Evolutionary conservation across 2,797 vertebrate genomes (phyloP).

Genomic region (Sebastes variabilis): DNA sequence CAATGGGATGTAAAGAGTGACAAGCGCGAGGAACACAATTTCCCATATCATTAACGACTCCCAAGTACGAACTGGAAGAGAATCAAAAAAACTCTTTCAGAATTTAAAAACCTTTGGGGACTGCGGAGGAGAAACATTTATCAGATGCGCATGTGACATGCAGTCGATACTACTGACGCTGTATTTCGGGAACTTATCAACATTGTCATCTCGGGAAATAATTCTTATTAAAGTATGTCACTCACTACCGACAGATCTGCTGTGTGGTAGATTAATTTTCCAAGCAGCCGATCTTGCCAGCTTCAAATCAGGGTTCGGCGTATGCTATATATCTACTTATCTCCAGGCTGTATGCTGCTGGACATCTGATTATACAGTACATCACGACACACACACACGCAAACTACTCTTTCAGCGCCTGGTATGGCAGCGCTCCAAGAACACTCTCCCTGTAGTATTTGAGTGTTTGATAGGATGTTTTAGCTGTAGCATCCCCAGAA

Average conservation of each 20-base stretch:
- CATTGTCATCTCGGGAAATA: slow-evolving; percentile 58
- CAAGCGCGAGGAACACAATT: slow-evolving; percentile 65
- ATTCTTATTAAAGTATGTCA: slow-evolving; percentile 65
- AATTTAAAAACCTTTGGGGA: slow-evolving; percentile 26
- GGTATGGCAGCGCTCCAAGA: slow-evolving; percentile 60
- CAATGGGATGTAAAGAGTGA: slow-evolving; percentile 75
- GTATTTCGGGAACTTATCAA: slow-evolving; percentile 47
- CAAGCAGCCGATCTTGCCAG: slow-evolving; percentile 41
- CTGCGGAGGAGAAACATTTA: slow-evolving; percentile 24
- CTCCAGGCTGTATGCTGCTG: slow-evolving; percentile 59
- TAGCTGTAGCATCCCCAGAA: slow-evolving; percentile 65
- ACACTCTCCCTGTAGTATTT: slow-evolving; percentile 61
- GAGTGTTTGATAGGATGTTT: slow-evolving; percentile 74
- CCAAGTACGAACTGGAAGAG: slow-evolving; percentile 40
- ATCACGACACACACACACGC: slow-evolving; percentile 13
- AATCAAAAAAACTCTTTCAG: slow-evolving; percentile 34
- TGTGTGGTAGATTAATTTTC: slow-evolving; percentile 49
- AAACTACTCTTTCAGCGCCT: slow-evolving; percentile 32
- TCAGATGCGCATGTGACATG: slow-evolving; percentile 34
- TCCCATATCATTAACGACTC: slow-evolving; percentile 63
- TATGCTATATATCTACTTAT: slow-evolving; percentile 62
- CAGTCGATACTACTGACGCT: slow-evolving; percentile 47
- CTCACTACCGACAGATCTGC: slow-evolving; percentile 37
- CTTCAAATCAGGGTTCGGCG: slow-evolving; percentile 53
- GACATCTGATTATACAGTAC: slow-evolving; percentile 61